Base-by-base conservation (phyloP, 2,113 vertebrate species). In the Heteronetta atricapilla region DNA sequence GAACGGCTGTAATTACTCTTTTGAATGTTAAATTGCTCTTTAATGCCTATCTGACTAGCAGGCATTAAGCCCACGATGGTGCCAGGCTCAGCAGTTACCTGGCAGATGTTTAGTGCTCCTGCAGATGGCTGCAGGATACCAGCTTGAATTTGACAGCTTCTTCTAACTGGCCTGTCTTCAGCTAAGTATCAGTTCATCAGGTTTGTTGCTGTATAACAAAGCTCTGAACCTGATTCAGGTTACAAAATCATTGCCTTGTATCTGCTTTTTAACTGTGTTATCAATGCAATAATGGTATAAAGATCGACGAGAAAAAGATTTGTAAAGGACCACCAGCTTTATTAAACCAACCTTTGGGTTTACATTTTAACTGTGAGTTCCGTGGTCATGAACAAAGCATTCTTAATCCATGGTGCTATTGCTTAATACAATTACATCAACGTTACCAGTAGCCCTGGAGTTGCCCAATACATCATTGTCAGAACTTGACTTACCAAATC, bases 141-240 rank as follows among this genome's bases (percentile, higher is more conserved):
- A 58, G 3, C 80, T 59, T 50, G 62, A 53, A 80, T 40, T 19
- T 64, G 62, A 52, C 33, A 55, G 52, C 14, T 70, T 19, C 18
- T 72, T 60, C 53, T 38, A 68, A 75, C 52, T 22, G 11, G 59
- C 64, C 69, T 68, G 26, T n/a, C 62, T 42, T 68, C 62, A 55
- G 36, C 46, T 14, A 67, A 42, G 75, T 5, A 36, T 19, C 29
- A 1, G 5, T 31, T 67, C 33, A 18, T 22, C 8, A 5, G 6
- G 8, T 50, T 72, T 64, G 38, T 6, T 83, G 13, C 33, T 56
- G 40, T 31, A 52, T 62, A 95, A 38, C 8, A 33, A 75, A 82
- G 59, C 16, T 69, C 59, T 3, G 2, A 58, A 76, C 25, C 26
- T 1, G 1, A 13, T 0, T 3, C 0, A 2, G 7, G 3, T 78